Evolutionary conservation across 2,888 invertebrate species (phyloP).

Genomic region (Mayetiola destructor): DNA sequence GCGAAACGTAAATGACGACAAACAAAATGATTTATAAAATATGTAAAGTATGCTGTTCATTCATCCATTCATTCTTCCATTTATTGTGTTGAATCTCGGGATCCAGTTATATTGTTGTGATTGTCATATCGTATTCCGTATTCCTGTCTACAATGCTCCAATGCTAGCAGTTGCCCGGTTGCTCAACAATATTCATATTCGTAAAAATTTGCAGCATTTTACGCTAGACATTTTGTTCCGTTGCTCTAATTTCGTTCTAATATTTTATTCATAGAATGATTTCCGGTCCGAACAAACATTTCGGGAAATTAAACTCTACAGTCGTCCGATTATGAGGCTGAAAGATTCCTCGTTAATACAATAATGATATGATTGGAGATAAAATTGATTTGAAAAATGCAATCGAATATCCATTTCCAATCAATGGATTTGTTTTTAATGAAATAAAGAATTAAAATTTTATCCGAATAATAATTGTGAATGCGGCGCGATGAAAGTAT

Average conservation of each 20-base stretch:
- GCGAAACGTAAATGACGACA: background rate
- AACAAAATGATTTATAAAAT: constrained; percentile 11
- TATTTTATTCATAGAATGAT: background rate
- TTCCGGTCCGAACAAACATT: background rate
- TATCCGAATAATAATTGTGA: background rate
- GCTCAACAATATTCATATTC: too few relatives aligned
- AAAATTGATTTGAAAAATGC: background rate
- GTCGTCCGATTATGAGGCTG: background rate
- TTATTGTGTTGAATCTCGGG: background rate
- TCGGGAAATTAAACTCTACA: background rate
- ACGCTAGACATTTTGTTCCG: background rate
- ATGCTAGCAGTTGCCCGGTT: too few relatives aligned
- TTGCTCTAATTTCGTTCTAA: background rate
- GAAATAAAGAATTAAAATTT: constrained; percentile 1
- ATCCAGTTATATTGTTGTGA: constrained; percentile 3
- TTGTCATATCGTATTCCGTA: too few relatives aligned
- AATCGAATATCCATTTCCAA: background rate
- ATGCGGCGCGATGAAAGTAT: constrained; percentile 1
- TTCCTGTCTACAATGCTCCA: too few relatives aligned
- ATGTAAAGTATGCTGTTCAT: constrained; percentile 8
- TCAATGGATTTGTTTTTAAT: background rate
- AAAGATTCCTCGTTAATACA: background rate
- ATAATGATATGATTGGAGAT: background rate
- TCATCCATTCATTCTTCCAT: background rate
- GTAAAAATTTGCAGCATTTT: background rate